phyloP scores from a whole-genome alignment of 2,797 vertebrate species.

The Phylloscopus collybita region DNA sequence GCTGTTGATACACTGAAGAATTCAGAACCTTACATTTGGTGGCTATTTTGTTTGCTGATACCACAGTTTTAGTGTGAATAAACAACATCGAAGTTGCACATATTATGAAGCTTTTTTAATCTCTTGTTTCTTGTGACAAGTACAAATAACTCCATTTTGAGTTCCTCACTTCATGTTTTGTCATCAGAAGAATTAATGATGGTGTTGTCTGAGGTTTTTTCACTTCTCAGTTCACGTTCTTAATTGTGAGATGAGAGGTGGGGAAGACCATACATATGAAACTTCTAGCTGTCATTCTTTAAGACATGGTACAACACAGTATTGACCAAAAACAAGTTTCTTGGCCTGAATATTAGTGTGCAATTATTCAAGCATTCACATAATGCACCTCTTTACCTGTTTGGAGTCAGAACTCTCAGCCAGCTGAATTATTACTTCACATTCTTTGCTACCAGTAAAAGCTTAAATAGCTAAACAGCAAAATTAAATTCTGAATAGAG shows the following conservation, averaged over 20 bases:
- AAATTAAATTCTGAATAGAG: background rate
- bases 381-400: background rate
- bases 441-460: background rate
- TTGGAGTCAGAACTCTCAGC: background rate
- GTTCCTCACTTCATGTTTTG: background rate
- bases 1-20: slow-evolving; percentile 43
- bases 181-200: background rate
- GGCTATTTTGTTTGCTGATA: slow-evolving; percentile 45
- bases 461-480: background rate
- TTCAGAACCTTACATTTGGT: slow-evolving; percentile 32
- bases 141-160: background rate
- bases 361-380: background rate
- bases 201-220: background rate
- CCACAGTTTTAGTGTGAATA: slow-evolving; percentile 29
- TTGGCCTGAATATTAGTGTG: background rate
- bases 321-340: background rate
- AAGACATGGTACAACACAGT: background rate
- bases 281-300: background rate
- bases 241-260: background rate
- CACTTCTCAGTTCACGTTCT: background rate
- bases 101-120: background rate
- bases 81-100: background rate
- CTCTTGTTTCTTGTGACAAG: background rate
- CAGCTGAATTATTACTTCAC: background rate
- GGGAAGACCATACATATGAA: background rate